Evolutionary conservation across 2,888 invertebrate genomes (phyloP).

Genomic region (Hirtodrosophila duncani): DNA sequence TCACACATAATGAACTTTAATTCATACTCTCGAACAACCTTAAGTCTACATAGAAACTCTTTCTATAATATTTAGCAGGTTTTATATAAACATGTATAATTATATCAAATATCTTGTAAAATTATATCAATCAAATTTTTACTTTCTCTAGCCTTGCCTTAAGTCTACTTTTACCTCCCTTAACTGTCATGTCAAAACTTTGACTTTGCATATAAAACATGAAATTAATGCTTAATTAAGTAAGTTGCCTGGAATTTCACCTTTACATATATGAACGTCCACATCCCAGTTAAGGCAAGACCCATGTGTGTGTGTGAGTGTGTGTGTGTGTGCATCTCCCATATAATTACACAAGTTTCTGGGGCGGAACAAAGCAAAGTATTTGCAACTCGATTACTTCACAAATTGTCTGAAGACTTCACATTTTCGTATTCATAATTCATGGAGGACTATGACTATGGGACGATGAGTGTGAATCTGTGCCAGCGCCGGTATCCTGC

Average conservation of each 20-base stretch:
- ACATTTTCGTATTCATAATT: slow-evolving; percentile 57
- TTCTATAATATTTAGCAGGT: too few species aligned
- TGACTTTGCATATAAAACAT: slow-evolving; percentile 61
- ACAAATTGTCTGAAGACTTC: slow-evolving; percentile 35
- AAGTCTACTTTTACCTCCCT: not conserved
- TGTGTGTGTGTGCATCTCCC: slow-evolving; percentile 15
- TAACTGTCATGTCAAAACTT: slow-evolving; percentile 1
- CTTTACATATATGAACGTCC: not conserved
- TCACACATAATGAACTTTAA: too few species aligned
- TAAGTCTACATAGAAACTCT: too few species aligned
- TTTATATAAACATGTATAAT: too few species aligned
- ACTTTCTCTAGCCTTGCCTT: not conserved
- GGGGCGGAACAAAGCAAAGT: slow-evolving; percentile 7
- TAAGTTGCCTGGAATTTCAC: slow-evolving; percentile 26
- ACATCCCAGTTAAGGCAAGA: too few species aligned
- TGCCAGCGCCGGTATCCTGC: not conserved
- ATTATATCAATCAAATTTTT: not conserved
- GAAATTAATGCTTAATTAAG: slow-evolving; percentile 68
- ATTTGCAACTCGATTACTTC: slow-evolving; percentile 23
- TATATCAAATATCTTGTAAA: too few species aligned
- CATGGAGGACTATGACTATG: slow-evolving; percentile 16
- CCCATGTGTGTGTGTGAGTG: not conserved
- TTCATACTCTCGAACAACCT: too few species aligned
- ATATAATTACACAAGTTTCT: slow-evolving; percentile 33
- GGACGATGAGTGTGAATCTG: slow-evolving; percentile 1